These are phyloP conservation scores for Beroe forskalii DNA, from an alignment of 37 sponge, comb jelly and placozoan species.

Conservation along the genomic window DNA sequence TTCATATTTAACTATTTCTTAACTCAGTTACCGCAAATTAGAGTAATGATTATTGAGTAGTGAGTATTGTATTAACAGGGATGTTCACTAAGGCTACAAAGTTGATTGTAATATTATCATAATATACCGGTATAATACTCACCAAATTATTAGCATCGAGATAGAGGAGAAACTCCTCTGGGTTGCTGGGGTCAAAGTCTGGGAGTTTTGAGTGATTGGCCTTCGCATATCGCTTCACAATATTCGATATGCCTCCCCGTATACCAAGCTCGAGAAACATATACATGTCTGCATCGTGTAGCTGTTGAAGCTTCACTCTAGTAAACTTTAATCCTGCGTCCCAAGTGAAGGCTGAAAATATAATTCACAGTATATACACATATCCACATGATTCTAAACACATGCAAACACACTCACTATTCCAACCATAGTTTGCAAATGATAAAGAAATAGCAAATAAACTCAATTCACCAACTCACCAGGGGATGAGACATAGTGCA, in stretches of 20 bases:
- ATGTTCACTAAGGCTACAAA: no score
- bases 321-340: constrained; percentile 56
- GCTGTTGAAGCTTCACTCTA: neutral
- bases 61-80: no score
- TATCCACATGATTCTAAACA: no score
- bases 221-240: neutral
- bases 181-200: neutral
- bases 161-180: neutral
- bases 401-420: no score
- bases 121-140: no score
- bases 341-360: constrained; percentile 32
- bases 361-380: neutral
- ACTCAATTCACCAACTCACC: neutral
- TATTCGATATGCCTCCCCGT: neutral
- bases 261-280: constrained; percentile 24
- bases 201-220: neutral
- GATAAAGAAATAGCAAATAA: no score
- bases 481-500: neutral
- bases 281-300: constrained; percentile 19
- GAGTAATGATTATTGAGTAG: no score
- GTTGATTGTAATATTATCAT: no score
- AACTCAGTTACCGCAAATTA: no score
- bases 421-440: no score
- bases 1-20: no score
- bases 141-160: neutral